Conservation (phyloP, 2,797 vertebrate species). For the Amphiprion clarkii region DNA sequence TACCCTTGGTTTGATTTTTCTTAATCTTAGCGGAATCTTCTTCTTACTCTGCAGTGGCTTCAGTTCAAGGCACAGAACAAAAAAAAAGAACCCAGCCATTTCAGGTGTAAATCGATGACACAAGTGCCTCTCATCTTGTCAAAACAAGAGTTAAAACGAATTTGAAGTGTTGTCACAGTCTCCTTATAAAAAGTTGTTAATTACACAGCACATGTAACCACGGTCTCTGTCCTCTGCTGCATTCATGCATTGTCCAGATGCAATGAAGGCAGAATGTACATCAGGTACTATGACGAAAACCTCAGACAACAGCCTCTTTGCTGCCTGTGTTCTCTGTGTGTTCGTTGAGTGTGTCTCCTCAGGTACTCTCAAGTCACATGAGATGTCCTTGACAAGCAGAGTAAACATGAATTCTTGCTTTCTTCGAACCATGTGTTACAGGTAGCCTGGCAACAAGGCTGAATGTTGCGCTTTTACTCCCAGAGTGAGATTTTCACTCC, state of each 20-base stretch:
- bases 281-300: too few species aligned
- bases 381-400: constrained; percentile 42
- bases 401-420: constrained; percentile 59
- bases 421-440: constrained; percentile 58
- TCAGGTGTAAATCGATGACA: constrained; percentile 56
- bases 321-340: constrained; percentile 5
- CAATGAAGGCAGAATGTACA: too few species aligned
- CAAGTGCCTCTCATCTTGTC: constrained; percentile 38
- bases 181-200: constrained; percentile 54
- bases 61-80: neutral
- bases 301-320: neutral
- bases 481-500: constrained; percentile 56
- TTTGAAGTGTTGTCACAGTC: constrained; percentile 26
- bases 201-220: constrained; percentile 18
- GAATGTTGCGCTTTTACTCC: constrained; percentile 54
- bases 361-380: constrained; percentile 24
- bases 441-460: constrained; percentile 69
- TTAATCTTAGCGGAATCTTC: neutral
- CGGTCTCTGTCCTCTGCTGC: neutral
- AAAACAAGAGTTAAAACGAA: constrained; percentile 20
- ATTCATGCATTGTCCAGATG: constrained; percentile 2
- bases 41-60: neutral
- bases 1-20: neutral
- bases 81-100: constrained; percentile 9
- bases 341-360: constrained; percentile 14